Percentiles rank a stretch among this genome's conserved stretches.
phyloP scores from a whole-genome alignment of 1,140 invertebrate genomes.

The Nomia melanderi region DNA sequence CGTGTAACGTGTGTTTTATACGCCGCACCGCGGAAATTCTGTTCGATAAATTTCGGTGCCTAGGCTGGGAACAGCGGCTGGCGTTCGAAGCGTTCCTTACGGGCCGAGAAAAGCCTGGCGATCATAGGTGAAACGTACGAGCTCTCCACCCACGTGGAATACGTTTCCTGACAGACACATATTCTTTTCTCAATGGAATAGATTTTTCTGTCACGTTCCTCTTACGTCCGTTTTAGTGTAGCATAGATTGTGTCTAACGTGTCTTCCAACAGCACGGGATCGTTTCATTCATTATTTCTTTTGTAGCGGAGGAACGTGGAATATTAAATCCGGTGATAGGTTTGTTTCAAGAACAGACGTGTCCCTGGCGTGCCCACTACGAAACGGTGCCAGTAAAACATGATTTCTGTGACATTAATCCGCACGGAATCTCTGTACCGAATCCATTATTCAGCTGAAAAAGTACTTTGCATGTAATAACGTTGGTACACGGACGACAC shows the following conservation, averaged over 20 bases:
- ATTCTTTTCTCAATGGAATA: background rate
- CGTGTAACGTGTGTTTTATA: conserved; percentile 18
- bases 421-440: no score
- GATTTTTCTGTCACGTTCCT: background rate
- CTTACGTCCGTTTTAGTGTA: background rate
- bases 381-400: no score
- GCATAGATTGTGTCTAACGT: background rate
- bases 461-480: no score
- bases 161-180: background rate
- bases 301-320: no score
- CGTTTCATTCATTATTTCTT: background rate
- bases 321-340: no score
- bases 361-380: no score
- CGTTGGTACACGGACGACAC: no score
- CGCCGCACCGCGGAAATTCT: conserved; percentile 20
- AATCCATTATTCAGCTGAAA: no score
- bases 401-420: no score
- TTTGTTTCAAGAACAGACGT: no score
- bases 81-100: conserved; percentile 7
- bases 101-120: conserved; percentile 2
- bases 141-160: conserved; percentile 15
- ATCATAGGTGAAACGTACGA: conserved; percentile 22
- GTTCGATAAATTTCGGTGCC: conserved; percentile 51
- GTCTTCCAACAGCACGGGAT: background rate
- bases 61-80: background rate